Evolutionary conservation across 2,888 invertebrate species (phyloP), one percentile per base, ranked within the genome.

Genomic region (Perizoma affinitatum): DNA sequence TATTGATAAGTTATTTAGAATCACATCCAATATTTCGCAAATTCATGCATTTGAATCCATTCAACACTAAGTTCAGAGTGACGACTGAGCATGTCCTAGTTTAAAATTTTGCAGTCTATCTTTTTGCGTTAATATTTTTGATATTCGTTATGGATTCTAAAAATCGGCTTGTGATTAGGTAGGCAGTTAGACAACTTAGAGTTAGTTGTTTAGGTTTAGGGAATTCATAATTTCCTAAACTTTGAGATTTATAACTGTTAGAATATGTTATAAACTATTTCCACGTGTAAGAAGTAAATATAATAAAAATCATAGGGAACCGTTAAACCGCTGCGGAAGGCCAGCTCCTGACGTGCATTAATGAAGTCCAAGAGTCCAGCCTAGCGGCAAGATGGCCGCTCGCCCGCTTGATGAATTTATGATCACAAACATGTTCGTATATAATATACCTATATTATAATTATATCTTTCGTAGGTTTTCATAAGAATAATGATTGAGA

Each of bases 251-350:
- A 22, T 22, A 3, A 22, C 22, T 22, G 7, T 4, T 38, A 38
- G 7, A 42, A 42, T 10, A 45, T 45, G 22, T 45, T 45, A 45
- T 45, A 45, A 45, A 45, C 22, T 22, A 10, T 45, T 45, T 22
- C 46, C 54, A 46, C 46, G 54, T 54, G 38, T 40, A 22, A 22
- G 22, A 63, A 66, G 69, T 44, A 56, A 58, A 72, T 70, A 80
- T 79, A 78, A 84, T 82, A 79, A 75, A 73, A 22, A 22, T 22
- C 22, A 22, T 22, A 22, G 70, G 73, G 77, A 73, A 86, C 87
- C 86, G 87, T 87, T 88, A 86, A 76, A 75, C 71, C 61, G 75
- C 74, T 83, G 75, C 86, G 88, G 88, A 88, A 88, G 88, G 82
- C 78, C 68, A 73, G 65, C 63, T 79, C 87, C 84, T 87, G 88